Percentiles rank a stretch among this genome's conserved stretches.
Evolutionary conservation across 2,113 vertebrate species (phyloP).

Genomic region (Sakesphorus luctuosus): DNA sequence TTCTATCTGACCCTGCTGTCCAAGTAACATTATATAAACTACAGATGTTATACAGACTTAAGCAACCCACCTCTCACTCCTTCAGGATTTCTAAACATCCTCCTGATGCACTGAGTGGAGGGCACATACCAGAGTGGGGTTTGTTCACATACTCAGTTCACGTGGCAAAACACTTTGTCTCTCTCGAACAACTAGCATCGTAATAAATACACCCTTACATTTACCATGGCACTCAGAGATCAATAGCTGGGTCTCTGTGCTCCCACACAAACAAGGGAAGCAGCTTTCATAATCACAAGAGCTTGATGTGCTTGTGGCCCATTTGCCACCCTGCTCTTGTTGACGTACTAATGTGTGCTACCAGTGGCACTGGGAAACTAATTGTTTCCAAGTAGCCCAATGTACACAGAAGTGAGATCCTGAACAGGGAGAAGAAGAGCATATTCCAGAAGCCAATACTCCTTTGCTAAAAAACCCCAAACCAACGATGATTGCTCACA

Average conservation of each 20-base stretch:
- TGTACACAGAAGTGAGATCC: background rate
- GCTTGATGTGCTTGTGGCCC: fast-evolving
- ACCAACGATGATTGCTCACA: background rate
- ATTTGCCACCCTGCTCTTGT: fast-evolving
- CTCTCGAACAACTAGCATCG: background rate
- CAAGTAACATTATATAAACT: background rate
- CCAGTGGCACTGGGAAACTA: background rate
- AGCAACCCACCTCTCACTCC: background rate
- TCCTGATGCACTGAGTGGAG: background rate
- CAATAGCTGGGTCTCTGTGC: background rate
- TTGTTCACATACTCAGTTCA: background rate
- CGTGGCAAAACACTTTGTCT: background rate
- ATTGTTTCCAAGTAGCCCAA: background rate
- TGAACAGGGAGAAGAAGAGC: background rate
- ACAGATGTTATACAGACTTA: background rate
- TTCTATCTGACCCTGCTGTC: background rate
- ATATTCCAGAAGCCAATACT: background rate
- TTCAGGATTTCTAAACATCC: background rate
- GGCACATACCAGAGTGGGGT: background rate
- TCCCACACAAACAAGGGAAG: background rate
- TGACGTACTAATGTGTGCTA: background rate
- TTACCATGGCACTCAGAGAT: background rate
- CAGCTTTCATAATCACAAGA: background rate
- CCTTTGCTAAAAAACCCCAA: background rate
- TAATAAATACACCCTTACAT: background rate